Percentiles rank a stretch among this genome's conserved stretches.
These are phyloP conservation scores for Pteromalus puparum DNA, from an alignment of 1,140 invertebrate genomes.

Conservation along the genomic window DNA sequence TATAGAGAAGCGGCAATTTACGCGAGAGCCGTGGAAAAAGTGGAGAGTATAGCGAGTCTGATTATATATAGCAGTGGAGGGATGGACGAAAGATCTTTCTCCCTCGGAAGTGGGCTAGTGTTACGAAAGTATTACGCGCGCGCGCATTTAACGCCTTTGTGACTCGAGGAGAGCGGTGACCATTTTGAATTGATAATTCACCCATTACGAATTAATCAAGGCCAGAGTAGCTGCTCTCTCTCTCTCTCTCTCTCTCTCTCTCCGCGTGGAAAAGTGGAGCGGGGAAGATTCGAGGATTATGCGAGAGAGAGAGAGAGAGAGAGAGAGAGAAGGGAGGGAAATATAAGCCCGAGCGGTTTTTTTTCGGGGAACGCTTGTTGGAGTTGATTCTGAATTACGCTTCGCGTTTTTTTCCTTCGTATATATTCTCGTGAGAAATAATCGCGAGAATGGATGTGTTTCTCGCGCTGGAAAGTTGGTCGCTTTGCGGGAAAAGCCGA, in stretches of 20 bases:
- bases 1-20: background rate
- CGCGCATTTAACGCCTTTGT: conserved; percentile 12
- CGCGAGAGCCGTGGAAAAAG: background rate
- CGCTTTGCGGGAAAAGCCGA: background rate
- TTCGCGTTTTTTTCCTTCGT: background rate
- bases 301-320: too few species aligned
- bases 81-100: background rate
- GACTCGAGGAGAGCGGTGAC: background rate
- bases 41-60: conserved; percentile 17
- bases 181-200: conserved; percentile 31
- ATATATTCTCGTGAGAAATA: background rate
- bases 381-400: background rate
- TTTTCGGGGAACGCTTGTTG: background rate
- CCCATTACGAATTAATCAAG: conserved; percentile 21
- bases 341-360: background rate
- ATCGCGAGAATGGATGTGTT: background rate
- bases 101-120: conserved; percentile 40
- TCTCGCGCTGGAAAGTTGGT: background rate
- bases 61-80: background rate
- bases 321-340: background rate
- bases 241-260: background rate
- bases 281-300: background rate
- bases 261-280: background rate
- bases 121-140: conserved; percentile 26
- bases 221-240: background rate